These are phyloP conservation scores for Cephalopterus ornatus DNA, from an alignment of 2,113 vertebrate species.

Conservation along the genomic window DNA sequence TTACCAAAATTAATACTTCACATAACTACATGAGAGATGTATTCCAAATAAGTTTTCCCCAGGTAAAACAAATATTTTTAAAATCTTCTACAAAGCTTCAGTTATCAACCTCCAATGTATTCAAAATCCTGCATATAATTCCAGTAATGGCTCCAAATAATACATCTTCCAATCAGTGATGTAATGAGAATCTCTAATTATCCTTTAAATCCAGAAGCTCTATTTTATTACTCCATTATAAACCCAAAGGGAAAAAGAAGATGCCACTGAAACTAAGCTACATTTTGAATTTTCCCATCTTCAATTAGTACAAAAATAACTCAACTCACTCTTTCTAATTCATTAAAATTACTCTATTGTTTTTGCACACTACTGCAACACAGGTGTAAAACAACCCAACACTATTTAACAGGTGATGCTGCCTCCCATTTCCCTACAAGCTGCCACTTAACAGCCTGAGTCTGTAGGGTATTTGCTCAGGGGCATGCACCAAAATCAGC, in stretches of 20 bases:
- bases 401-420: background rate
- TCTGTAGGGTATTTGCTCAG: background rate
- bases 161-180: background rate
- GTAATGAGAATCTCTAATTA: background rate
- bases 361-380: background rate
- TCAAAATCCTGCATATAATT: background rate
- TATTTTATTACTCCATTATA: conserved; percentile 52
- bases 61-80: background rate
- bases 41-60: background rate
- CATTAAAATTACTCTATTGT: background rate
- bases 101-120: background rate
- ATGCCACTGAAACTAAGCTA: conserved; percentile 28
- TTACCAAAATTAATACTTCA: background rate
- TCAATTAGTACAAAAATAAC: background rate
- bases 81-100: background rate
- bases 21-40: background rate
- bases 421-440: background rate
- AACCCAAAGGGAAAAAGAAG: conserved; percentile 48
- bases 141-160: background rate
- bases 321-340: background rate
- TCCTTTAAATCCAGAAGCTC: conserved; percentile 67
- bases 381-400: background rate
- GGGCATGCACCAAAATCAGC: conserved; percentile 8
- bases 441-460: background rate
- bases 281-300: conserved; percentile 18